Percentiles rank a stretch among this genome's conserved stretches.
Evolutionary conservation across 2,888 invertebrate genomes (phyloP).

Genomic region (Drosophila aldrichi): DNA sequence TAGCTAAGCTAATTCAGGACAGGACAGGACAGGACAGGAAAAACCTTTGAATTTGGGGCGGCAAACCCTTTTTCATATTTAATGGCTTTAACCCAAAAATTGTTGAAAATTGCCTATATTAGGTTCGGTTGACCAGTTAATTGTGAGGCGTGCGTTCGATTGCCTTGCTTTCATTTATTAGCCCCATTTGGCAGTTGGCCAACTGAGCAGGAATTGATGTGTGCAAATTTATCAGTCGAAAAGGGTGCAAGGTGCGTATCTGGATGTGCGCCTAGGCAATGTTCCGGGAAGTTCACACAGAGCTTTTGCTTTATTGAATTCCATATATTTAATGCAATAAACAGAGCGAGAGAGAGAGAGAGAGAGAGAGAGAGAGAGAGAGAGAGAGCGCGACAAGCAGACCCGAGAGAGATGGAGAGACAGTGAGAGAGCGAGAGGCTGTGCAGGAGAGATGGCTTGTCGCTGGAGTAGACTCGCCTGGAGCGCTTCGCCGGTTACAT

Average conservation of each 20-base stretch:
- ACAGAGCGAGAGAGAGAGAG: constrained; percentile 4
- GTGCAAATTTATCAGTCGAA: constrained; percentile 17
- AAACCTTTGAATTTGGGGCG: not conserved
- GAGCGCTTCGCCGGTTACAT: constrained; percentile 37
- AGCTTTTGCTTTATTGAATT: constrained; percentile 60
- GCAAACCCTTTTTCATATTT: not conserved
- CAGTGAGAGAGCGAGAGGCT: constrained; percentile 5
- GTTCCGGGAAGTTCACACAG: constrained; percentile 36
- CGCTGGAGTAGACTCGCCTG: constrained; percentile 15
- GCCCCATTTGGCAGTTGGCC: constrained; percentile 39
- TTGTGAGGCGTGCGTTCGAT: constrained; percentile 29
- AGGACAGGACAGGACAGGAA: not conserved
- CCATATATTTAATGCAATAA: constrained; percentile 33
- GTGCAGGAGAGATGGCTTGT: constrained; percentile 14
- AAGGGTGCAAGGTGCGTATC: constrained; percentile 1
- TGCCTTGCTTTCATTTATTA: constrained; percentile 37
- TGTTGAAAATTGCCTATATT: constrained; percentile 57
- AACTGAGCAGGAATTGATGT: constrained; percentile 40
- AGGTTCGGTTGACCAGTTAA: constrained; percentile 31
- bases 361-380: constrained; percentile 1
- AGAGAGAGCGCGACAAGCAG: constrained; percentile 7
- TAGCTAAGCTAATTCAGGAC: constrained; percentile 26
- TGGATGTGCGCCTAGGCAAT: not conserved
- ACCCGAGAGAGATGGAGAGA: not conserved
- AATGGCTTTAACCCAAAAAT: not conserved